Evolutionary conservation across 2,797 vertebrate species (phyloP).

Genomic region (Hozukius guyotensis): DNA sequence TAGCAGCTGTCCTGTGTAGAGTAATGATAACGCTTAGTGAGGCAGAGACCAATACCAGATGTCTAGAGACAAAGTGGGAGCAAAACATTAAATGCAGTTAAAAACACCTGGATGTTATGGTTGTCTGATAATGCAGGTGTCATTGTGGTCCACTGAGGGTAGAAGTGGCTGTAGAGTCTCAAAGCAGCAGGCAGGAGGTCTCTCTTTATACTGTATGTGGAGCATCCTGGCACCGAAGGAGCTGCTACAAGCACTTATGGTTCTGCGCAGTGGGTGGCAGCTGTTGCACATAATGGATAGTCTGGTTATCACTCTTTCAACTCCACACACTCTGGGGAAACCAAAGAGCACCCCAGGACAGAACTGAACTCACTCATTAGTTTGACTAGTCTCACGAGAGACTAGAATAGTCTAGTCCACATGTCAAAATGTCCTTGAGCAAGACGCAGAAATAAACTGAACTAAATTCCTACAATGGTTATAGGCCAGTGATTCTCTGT

Average conservation of each 20-base stretch:
- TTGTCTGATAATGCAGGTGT: background rate
- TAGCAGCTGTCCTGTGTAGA: background rate
- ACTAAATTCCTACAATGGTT: background rate
- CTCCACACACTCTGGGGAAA: background rate
- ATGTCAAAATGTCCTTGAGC: background rate
- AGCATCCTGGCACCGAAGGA: constrained; percentile 1
- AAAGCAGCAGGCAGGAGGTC: background rate
- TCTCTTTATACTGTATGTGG: background rate
- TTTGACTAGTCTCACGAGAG: background rate
- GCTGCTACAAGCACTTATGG: constrained; percentile 12
- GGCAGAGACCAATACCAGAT: background rate
- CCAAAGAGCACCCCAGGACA: background rate
- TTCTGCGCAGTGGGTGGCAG: constrained; percentile 5
- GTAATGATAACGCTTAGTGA: background rate
- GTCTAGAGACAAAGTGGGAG: background rate
- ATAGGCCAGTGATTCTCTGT: background rate
- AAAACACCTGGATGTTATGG: background rate
- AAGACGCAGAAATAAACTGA: background rate
- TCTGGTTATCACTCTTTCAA: constrained; percentile 13
- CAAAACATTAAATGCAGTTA: background rate
- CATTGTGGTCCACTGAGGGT: background rate
- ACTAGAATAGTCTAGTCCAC: background rate
- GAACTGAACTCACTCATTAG: background rate
- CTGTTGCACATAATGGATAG: constrained; percentile 8
- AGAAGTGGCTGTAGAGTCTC: background rate